Evolutionary conservation across 2,888 invertebrate species (phyloP), one percentile per base, ranked within the genome.

Genomic region (Ypsolopha scabrella): DNA sequence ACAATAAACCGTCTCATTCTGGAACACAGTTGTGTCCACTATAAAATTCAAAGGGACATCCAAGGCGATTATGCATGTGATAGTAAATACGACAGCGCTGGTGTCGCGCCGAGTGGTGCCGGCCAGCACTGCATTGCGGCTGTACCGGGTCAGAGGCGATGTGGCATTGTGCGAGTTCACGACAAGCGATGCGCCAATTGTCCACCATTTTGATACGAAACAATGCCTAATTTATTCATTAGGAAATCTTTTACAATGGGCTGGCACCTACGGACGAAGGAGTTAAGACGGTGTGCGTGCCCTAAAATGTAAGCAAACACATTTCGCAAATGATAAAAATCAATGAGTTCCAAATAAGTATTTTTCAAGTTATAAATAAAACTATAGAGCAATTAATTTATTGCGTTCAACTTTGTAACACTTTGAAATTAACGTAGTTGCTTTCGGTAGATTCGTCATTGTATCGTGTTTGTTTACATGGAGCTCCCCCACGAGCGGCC

Each of bases 111-210:
- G 72, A 67, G 75, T 77, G 75, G 78, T 77, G 77, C 72, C 62
- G 64, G 68, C 64, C 57, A 62, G 67, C 57, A 58, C 75, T 77
- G 80, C 81, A 82, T 66, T 82, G 82, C 81, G 77, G 75, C 60
- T 65, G 64, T 33, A 33, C n/a, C 62, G 67, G 73, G 71, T 73
- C 72, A 68, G 64, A 72, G 74, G 75, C 78, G 75, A 78, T 79
- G 65, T 77, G 76, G 68, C 65, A 71, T 69, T 54, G 61, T 60
- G 60, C 69, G 63, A 65, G 64, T 67, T 66, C 60, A 66, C 59
- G 65, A 11, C 65, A 56, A 59, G 55, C 67, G 64, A 70, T 64
- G 64, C 59, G 57, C 63, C 41, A 34, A 49, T 33, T 43, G 43
- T 11, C n/a, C 11, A 8, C 14, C 13, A 8, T 43, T 43, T 13